Percentiles rank a stretch among this genome's conserved stretches.
Evolutionary conservation across 2,797 vertebrate genomes (phyloP).

Genomic region (Silurus aristotelis): DNA sequence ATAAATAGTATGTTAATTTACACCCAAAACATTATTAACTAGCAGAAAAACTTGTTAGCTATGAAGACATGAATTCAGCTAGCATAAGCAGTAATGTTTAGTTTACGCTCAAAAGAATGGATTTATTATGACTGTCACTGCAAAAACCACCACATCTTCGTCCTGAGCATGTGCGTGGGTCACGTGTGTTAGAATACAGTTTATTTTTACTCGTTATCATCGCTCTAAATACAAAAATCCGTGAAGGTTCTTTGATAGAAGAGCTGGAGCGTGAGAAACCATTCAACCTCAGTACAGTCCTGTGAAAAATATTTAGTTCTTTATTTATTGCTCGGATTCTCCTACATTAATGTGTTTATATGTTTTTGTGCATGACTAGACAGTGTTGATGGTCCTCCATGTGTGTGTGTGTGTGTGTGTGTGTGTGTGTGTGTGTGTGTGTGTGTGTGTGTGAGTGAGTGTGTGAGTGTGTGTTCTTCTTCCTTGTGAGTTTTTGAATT

Average conservation of each 20-base stretch:
- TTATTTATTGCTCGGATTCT: not conserved
- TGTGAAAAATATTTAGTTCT: not conserved
- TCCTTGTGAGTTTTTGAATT: not conserved
- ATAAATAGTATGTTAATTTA: too few species aligned
- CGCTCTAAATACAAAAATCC: not conserved
- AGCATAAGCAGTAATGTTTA: not conserved
- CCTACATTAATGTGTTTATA: not conserved
- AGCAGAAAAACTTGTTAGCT: too few species aligned
- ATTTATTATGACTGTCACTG: too few species aligned
- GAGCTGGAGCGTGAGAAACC: not conserved
- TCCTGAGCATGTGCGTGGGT: too few species aligned
- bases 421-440: not conserved
- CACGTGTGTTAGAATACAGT: too few species aligned
- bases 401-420: constrained; percentile 7
- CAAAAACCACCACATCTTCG: too few species aligned
- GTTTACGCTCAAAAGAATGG: too few species aligned
- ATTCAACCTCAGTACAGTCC: not conserved
- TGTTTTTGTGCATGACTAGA: constrained; percentile 20
- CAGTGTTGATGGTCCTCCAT: constrained; percentile 21
- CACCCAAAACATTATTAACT: too few species aligned
- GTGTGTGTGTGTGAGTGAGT: not conserved
- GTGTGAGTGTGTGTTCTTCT: not conserved
- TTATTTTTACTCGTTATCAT: not conserved
- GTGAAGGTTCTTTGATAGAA: not conserved
- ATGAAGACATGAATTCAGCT: not conserved